Evolutionary conservation across 2,797 vertebrate genomes (phyloP).

Genomic region (Apodemus agrarius): DNA sequence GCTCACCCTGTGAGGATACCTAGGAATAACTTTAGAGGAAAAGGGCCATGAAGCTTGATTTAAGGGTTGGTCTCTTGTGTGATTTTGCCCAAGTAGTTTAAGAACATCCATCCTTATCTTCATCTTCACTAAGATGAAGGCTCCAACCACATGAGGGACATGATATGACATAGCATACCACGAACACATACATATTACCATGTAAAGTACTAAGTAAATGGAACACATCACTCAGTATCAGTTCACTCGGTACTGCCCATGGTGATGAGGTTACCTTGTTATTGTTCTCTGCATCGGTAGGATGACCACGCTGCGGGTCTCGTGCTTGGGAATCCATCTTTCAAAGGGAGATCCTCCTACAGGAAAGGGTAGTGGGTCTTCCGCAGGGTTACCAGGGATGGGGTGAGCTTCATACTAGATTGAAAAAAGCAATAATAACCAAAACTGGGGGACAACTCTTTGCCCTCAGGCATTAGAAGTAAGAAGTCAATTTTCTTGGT

Average conservation of each 20-base stretch:
- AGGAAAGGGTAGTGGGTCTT: neutral
- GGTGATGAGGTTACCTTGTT: neutral
- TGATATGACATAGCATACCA: neutral
- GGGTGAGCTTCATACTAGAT: neutral
- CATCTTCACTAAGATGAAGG: neutral
- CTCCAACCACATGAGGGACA: neutral
- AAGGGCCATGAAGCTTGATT: neutral
- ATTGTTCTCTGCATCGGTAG: too few relatives aligned
- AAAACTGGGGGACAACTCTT: neutral
- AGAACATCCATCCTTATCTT: neutral
- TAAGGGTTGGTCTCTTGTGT: neutral
- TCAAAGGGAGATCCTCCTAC: neutral
- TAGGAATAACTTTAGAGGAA: neutral
- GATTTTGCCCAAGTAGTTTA: neutral
- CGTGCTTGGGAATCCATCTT: neutral
- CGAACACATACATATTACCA: neutral
- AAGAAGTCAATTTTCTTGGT: neutral
- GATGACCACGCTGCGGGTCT: too few relatives aligned
- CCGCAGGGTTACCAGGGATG: neutral
- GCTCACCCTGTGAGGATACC: neutral
- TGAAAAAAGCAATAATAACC: neutral
- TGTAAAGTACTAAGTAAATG: neutral
- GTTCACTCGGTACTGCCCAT: neutral
- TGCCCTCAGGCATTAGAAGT: neutral
- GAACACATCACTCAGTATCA: rapidly evolving